Evolutionary conservation across 2,888 invertebrate species (phyloP).

Genomic region (Tetrapedia diversipes): DNA sequence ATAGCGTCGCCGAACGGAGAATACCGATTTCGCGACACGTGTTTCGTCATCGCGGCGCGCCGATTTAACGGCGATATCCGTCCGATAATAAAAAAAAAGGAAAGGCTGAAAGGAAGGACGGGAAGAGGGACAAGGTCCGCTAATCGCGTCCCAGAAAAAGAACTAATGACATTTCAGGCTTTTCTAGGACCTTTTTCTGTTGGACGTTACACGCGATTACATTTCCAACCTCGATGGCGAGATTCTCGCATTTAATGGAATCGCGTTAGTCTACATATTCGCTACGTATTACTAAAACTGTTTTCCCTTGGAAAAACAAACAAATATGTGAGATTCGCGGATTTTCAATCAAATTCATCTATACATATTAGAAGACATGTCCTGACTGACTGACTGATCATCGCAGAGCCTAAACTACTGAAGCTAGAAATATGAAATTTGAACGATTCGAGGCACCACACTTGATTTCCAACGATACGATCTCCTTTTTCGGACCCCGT

Average conservation of each 20-base stretch:
- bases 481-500: background rate
- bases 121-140: slow-evolving; percentile 35
- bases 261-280: too few relatives aligned
- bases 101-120: background rate
- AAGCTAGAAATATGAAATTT: too few relatives aligned
- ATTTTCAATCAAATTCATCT: too few relatives aligned
- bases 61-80: slow-evolving; percentile 17
- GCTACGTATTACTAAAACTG: too few relatives aligned
- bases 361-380: too few relatives aligned
- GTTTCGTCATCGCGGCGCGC: slow-evolving; percentile 26
- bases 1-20: slow-evolving; percentile 19
- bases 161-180: slow-evolving; percentile 6
- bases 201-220: background rate
- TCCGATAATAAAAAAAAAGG: background rate
- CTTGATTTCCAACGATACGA: too few relatives aligned
- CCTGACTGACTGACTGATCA: too few relatives aligned
- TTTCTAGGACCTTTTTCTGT: background rate
- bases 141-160: background rate
- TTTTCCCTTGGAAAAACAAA: too few relatives aligned
- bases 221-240: background rate
- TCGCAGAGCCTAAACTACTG: too few relatives aligned
- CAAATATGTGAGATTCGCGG: too few relatives aligned
- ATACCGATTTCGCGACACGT: slow-evolving; percentile 32
- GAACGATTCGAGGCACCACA: too few relatives aligned
- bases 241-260: background rate